Base-by-base conservation (phyloP, 1,140 invertebrate genomes). In the Idris sp. region DNA sequence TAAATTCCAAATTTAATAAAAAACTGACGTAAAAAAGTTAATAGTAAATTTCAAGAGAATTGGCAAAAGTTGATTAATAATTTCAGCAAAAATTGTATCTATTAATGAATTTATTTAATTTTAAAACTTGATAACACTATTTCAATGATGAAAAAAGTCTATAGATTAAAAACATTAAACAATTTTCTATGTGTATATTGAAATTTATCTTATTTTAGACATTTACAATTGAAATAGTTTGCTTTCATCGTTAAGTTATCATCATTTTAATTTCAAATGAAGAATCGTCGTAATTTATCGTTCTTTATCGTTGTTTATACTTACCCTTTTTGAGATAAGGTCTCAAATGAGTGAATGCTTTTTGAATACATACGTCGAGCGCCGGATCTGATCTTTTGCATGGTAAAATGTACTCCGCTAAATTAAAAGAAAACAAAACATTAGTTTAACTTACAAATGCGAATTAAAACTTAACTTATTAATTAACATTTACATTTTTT, bases 351-450 rank as follows among this genome's bases (percentile, higher is more conserved):
- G 92, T 92, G 83, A 94, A 92, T 0, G 91, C 90, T 40, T 87
- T 87, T 79, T 90, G 90, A 67, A 94, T 91, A 77, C 93, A 94
- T 1, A 75, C 68, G 75, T 94, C 92, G 38, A 94, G 75, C 25
- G 90, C 83, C 1, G 92, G 91, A 81, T 93, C 92, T 18, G 87
- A 87, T 76, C 90, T 90, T 38, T 86, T 89, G 82, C 93, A 94
- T 4, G 92, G 91, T 48, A 91, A 64, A 69, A 94, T 91, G 79
- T 93, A 94, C 71, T 93, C 92, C 48, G 92, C 92, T 94, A 89
- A 8, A n/a, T n/a, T n/a, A n/a, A n/a, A n/a, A n/a, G n/a, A n/a
- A n/a, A n/a, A n/a, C n/a, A n/a, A 91, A 90, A 81, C 75, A 68
- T 40, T 35, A 15, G 14, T n/a, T n/a, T 35, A 16, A 36, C 5